These are phyloP conservation scores for Corbicula japonica DNA, from an alignment of 2,888 invertebrate species.

Conservation along the genomic window DNA sequence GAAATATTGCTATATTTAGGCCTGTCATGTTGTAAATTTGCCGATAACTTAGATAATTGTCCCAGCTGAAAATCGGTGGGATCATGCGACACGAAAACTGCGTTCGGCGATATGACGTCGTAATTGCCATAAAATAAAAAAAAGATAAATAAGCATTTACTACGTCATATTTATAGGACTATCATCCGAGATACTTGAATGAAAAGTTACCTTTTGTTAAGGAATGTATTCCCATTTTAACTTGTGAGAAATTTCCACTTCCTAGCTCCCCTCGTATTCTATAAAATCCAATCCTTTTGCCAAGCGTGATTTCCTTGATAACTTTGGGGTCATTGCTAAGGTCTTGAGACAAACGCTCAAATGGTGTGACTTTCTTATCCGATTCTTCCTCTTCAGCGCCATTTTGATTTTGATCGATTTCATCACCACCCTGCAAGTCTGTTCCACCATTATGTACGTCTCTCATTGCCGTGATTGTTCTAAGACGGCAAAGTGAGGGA, in stretches of 20 bases:
- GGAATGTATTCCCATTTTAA: conserved; percentile 92
- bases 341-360: conserved; percentile 82
- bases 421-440: neutral
- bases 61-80: no score
- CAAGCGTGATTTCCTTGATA: conserved; percentile 90
- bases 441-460: conserved; percentile 27
- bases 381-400: conserved; percentile 43
- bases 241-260: conserved; percentile 93
- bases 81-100: no score
- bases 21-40: no score
- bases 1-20: no score
- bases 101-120: no score
- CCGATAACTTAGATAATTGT: no score
- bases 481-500: no score
- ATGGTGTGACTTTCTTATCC: conserved; percentile 78
- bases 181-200: no score
- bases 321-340: conserved; percentile 83
- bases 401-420: conserved; percentile 29
- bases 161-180: no score
- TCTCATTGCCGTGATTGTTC: conserved; percentile 23
- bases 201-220: conserved; percentile 91
- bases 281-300: conserved; percentile 92
- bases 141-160: no score
- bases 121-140: no score
- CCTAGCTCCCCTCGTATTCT: conserved; percentile 92